Evolutionary conservation across 2,888 invertebrate species (phyloP), one percentile per base, ranked within the genome.

Genomic region (Bombylius major): DNA sequence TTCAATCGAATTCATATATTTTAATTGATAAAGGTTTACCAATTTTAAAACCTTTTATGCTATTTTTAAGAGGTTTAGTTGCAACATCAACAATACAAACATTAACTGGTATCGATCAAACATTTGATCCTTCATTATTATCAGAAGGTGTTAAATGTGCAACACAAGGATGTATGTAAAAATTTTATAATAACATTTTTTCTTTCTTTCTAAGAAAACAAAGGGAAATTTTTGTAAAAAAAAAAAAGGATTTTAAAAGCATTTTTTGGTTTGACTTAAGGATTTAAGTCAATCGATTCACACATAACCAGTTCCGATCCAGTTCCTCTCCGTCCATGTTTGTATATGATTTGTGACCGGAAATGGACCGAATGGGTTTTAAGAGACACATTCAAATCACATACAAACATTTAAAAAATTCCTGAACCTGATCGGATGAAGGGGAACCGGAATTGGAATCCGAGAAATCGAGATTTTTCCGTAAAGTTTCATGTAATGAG

Each of bases 111-210:
- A n/a, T 49, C n/a, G 55, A 51, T 32, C 50, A 47, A 11, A 55
- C 55, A 36, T 47, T 55, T 32, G 55, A 55, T 47, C 39, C 47
- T 47, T 71, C 73, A 1, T 57, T 68, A 23, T 64, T 73, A 4
- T 72, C 73, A 51, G 67, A 67, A 7, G 67, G 71, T 11, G 67
- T 72, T 0, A 65, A 66, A 45, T 75, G 74, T 58, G 71, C 72
- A 57, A 72, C 73, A 1, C 74, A 75, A 63, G 74, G 74, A 54
- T 63, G 74, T 74, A 63, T 68, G 71, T 68, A 49, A 1, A n/a
- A 8, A 23, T 23, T 23, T 23, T 3, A 33, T 42, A 36, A 32
- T 23, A 7, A 13, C 7, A 32, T 51, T 44, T 32, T n/a, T n/a
- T 34, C 4, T 31, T 8, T 50, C 23, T 34, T 54, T 48, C 45